These are phyloP conservation scores for Drosophila bocki DNA, from an alignment of 1,140 invertebrate species.

Conservation along the genomic window DNA sequence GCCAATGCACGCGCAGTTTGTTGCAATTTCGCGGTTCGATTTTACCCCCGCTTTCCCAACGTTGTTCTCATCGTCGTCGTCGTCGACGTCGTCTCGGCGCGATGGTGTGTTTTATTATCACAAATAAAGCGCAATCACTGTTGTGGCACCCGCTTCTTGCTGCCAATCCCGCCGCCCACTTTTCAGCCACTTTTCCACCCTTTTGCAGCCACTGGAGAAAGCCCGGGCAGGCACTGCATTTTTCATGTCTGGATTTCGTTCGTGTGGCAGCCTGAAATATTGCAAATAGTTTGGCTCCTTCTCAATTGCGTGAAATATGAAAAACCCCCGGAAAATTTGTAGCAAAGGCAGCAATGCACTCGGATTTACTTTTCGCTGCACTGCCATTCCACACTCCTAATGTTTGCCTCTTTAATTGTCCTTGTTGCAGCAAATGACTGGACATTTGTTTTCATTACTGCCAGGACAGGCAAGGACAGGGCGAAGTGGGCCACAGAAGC, in stretches of 20 bases:
- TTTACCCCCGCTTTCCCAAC: slow-evolving; percentile 27
- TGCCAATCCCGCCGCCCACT: slow-evolving; percentile 18
- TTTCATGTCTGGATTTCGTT: slow-evolving; percentile 70
- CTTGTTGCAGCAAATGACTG: slow-evolving; percentile 39
- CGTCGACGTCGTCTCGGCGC: slow-evolving; percentile 64
- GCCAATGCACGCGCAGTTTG: slow-evolving; percentile 81
- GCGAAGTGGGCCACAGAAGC: not conserved
- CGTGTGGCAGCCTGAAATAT: slow-evolving; percentile 79
- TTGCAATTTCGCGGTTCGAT: slow-evolving; percentile 83
- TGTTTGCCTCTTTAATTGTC: slow-evolving; percentile 51
- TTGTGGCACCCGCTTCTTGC: slow-evolving; percentile 72
- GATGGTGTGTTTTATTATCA: slow-evolving; percentile 84
- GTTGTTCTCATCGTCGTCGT: slow-evolving; percentile 8
- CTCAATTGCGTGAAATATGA: slow-evolving; percentile 76
- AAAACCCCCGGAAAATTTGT: slow-evolving; percentile 42
- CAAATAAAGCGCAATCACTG: slow-evolving; percentile 85
- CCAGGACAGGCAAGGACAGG: slow-evolving; percentile 14
- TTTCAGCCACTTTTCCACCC: slow-evolving; percentile 5
- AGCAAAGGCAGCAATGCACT: slow-evolving; percentile 39
- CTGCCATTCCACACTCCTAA: slow-evolving; percentile 20
- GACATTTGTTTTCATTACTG: slow-evolving; percentile 72
- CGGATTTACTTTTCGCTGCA: slow-evolving; percentile 53
- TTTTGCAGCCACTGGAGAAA: slow-evolving; percentile 13
- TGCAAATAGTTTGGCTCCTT: slow-evolving; percentile 83
- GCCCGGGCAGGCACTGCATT: slow-evolving; percentile 47